Percentiles rank a stretch among this genome's conserved stretches.
These are phyloP conservation scores for Eretmocerus hayati DNA, from an alignment of 2,888 invertebrate species.

Conservation along the genomic window DNA sequence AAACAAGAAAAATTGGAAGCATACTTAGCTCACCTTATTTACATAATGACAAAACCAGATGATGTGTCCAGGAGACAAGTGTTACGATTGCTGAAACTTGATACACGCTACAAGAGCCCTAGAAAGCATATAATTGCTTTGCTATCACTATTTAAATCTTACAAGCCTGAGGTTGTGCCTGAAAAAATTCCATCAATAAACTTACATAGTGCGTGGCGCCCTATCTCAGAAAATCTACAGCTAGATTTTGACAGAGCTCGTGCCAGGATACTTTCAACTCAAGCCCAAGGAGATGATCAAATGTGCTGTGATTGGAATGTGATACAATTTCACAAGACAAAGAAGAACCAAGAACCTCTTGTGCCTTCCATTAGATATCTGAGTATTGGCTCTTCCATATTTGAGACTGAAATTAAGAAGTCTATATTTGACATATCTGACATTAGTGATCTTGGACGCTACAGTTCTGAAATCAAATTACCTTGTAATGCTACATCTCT, in stretches of 20 bases:
- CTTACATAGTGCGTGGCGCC: conserved; percentile 39
- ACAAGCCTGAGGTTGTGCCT: conserved; percentile 43
- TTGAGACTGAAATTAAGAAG: conserved; percentile 30
- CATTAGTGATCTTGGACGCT: conserved; percentile 35
- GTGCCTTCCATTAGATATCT: conserved; percentile 39
- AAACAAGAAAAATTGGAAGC: conserved; percentile 32
- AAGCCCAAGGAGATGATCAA: conserved; percentile 7
- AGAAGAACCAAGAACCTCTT: conserved; percentile 26
- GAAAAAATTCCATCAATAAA: conserved; percentile 39
- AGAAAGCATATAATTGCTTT: conserved; percentile 36
- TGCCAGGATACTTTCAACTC: conserved; percentile 25
- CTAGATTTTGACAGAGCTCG: conserved; percentile 34
- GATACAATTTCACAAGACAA: conserved; percentile 5
- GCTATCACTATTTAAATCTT: conserved; percentile 42
- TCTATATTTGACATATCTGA: conserved; percentile 39
- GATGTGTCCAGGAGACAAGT: conserved; percentile 42
- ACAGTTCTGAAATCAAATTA: conserved; percentile 33
- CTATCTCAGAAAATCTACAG: conserved; percentile 34
- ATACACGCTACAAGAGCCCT: conserved; percentile 25
- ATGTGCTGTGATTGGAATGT: conserved; percentile 31
- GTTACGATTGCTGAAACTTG: conserved; percentile 29
- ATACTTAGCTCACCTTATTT: conserved; percentile 35
- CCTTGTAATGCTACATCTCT: conserved; percentile 41
- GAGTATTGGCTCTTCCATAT: conserved; percentile 36
- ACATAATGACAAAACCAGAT: conserved; percentile 39